A percentile compares a stretch with the other conserved stretches of the same genome.
phyloP scores from a whole-genome alignment of 2,888 invertebrate species.

The Pyrrhia umbra region DNA sequence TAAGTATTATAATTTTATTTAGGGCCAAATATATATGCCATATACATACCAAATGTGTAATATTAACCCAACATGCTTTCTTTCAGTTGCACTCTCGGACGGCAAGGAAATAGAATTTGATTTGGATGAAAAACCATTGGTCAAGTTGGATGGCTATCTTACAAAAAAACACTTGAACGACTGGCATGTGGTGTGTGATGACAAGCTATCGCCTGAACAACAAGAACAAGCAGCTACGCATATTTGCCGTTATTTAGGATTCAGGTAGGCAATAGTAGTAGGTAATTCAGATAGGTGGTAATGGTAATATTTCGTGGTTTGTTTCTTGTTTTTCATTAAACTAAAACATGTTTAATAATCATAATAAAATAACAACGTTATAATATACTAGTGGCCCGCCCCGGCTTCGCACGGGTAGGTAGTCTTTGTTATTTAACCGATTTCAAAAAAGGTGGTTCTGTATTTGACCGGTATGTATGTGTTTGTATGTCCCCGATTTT shows the following conservation, averaged over 20 bases:
- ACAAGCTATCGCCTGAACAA: constrained; percentile 80
- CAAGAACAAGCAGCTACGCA: constrained; percentile 88
- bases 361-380: no score
- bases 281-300: no score
- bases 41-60: no score
- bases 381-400: no score
- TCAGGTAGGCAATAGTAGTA: constrained; percentile 87
- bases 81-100: constrained; percentile 92
- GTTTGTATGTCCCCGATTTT: no score
- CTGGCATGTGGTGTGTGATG: constrained; percentile 92
- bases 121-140: constrained; percentile 90
- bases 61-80: not conserved
- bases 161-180: constrained; percentile 90
- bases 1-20: constrained; percentile 83
- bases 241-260: constrained; percentile 93
- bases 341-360: no score
- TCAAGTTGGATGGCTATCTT: constrained; percentile 91
- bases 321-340: not conserved
- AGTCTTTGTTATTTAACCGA: no score
- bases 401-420: no score
- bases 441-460: no score
- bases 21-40: not conserved
- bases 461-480: no score
- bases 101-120: constrained; percentile 91
- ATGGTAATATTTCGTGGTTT: no score